Evolutionary conservation across 1,140 invertebrate species (phyloP), one percentile per base, ranked within the genome.

Genomic region (Atta texana): DNA sequence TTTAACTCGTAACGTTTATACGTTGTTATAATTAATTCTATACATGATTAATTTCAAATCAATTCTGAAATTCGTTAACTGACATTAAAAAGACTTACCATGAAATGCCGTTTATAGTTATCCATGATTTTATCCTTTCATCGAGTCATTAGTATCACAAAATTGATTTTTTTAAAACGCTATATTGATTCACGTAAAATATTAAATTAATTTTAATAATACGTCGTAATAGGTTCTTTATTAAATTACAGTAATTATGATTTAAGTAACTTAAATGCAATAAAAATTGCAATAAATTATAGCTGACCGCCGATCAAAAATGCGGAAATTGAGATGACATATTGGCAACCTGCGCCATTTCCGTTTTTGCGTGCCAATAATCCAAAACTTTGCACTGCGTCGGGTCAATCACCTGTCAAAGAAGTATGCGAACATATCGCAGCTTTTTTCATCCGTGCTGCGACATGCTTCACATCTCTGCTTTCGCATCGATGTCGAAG

Each of bases 351-450:
- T 34, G 18, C 44, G 76, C 24, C 28, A 44, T 39, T 78, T 57
- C 61, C 76, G 44, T 71, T 71, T 81, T 74, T 34, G 39, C 57
- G 24, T 44, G 28, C 39, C 55, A 18, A 84, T 84, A 84, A 69
- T 84, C 69, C 68, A 69, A 84, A 61, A 75, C 18, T 84, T 49
- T 44, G 68, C 80, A 34, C 24, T 14, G 39, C 80, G 61, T 16
- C 80, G 24, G 80, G 55, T 84, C 69, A 84, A 75, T 84, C 80
- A 84, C 4, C 80, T 75, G 80, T 84, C 80, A 51, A 75, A 84
- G 55, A 84, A 84, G 80, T 63, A 84, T 84, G 80, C 69, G 55
- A 75, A 61, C 80, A 44, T 63, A 75, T 49, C 44, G 55, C 21
- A 57, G 78, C 51, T 74, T 84, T 82, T 84, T 84, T 49, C 80